Conservation (phyloP, 2,113 vertebrate species). For the Nibea albiflora region DNA sequence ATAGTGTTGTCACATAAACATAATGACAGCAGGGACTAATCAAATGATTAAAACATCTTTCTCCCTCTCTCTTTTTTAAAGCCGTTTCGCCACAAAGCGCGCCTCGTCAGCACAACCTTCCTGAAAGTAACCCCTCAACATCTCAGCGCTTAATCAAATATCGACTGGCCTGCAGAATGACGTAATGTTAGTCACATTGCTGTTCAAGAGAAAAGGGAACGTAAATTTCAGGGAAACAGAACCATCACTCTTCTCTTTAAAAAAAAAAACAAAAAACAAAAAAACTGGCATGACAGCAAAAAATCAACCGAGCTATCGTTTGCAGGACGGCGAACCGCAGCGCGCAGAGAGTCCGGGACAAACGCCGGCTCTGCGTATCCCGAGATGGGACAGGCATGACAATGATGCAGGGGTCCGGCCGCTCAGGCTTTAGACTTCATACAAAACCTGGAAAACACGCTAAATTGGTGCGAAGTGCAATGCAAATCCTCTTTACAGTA, state of each 20-base stretch:
- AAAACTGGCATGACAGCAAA: conserved; percentile 5
- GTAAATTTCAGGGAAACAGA: conserved; percentile 21
- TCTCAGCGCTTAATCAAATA: conserved; percentile 89
- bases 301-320: conserved; percentile 24
- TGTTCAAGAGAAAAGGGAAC: conserved; percentile 34
- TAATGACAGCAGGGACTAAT: conserved; percentile 64
- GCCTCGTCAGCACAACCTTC: conserved; percentile 87
- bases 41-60: conserved; percentile 75
- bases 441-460: neutral
- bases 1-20: conserved; percentile 71
- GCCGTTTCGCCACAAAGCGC: conserved; percentile 66
- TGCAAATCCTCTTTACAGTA: conserved; percentile 1
- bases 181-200: conserved; percentile 85
- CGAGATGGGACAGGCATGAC: conserved; percentile 73
- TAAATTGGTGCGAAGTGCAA: conserved; percentile 7
- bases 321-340: conserved; percentile 53
- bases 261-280: no score
- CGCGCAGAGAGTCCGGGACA: conserved; percentile 44
- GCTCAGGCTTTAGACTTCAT: neutral
- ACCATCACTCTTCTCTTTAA: neutral
- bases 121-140: conserved; percentile 84
- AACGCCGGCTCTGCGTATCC: conserved; percentile 65
- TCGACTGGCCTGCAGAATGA: conserved; percentile 94
- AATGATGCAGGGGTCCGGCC: conserved; percentile 52
- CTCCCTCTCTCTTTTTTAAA: conserved; percentile 49